Evolutionary conservation across 1,140 invertebrate species (phyloP).

Genomic region (Drosophila parabipectinata): DNA sequence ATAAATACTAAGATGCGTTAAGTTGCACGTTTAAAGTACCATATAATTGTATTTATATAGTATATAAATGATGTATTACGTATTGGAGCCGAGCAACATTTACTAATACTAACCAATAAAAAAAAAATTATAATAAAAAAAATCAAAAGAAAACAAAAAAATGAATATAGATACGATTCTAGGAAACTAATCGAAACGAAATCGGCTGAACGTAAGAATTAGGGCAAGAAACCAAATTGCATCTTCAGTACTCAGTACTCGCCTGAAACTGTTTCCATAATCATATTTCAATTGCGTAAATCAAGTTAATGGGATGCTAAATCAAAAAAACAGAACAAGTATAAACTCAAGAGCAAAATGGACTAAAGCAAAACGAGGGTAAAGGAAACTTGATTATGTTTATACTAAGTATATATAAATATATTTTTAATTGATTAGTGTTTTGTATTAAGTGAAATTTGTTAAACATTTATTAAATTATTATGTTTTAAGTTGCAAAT

Average conservation of each 20-base stretch:
- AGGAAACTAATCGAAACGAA: conserved; percentile 57
- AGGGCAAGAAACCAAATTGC: conserved; percentile 76
- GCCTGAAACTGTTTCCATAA: conserved; percentile 59
- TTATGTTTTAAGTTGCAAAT: conserved; percentile 82
- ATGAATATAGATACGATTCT: conserved; percentile 46
- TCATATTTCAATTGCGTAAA: conserved; percentile 42
- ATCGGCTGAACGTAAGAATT: conserved; percentile 52
- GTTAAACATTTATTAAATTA: conserved; percentile 83
- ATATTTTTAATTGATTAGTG: conserved; percentile 81
- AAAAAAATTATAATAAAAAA: conserved; percentile 35
- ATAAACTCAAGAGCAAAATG: conserved; percentile 48
- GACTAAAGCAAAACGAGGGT: conserved; percentile 51
- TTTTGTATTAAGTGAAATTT: conserved; percentile 82
- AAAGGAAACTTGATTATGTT: conserved; percentile 78
- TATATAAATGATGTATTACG: conserved; percentile 77
- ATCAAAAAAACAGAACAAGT: conserved; percentile 50
- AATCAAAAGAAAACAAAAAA: conserved; percentile 30
- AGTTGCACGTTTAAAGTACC: conserved; percentile 76
- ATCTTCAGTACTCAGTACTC: conserved; percentile 63
- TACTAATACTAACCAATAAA: conserved; percentile 66
- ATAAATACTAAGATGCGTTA: conserved; percentile 68
- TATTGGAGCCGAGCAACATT: conserved; percentile 75
- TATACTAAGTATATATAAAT: conserved; percentile 80
- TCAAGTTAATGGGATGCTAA: conserved; percentile 58
- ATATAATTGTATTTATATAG: conserved; percentile 80